These are phyloP conservation scores for Caenorhabditis angaria DNA, from an alignment of 2,888 invertebrate genomes.

Conservation along the genomic window DNA sequence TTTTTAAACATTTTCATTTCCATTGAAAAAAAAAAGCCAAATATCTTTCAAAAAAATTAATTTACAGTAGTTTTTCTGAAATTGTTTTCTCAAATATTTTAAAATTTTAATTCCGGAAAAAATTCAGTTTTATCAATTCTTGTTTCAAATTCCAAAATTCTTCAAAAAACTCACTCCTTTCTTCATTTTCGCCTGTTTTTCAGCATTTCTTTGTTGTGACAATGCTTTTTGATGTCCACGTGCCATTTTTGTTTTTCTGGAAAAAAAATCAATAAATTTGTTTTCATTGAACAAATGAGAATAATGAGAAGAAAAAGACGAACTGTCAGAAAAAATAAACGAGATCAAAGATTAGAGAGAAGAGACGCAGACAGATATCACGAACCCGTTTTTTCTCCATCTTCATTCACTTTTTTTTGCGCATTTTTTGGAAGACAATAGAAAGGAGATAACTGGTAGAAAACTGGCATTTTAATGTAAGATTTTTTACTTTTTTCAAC, in stretches of 20 bases:
- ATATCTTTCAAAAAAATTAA: too few relatives aligned
- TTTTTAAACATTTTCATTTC: neutral
- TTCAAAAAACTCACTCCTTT: constrained; percentile 27
- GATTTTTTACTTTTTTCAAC: too few relatives aligned
- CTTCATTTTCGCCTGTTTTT: constrained; percentile 37
- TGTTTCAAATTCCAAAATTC: constrained; percentile 1
- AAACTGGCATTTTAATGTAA: neutral
- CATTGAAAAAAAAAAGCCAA: too few relatives aligned
- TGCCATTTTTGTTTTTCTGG: constrained; percentile 85
- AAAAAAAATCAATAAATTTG: neutral
- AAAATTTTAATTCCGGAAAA: too few relatives aligned
- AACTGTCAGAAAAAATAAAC: neutral
- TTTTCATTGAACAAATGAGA: neutral
- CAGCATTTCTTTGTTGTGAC: constrained; percentile 78
- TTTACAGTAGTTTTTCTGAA: too few relatives aligned
- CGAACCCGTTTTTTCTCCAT: neutral
- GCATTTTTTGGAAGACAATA: neutral
- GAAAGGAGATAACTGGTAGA: neutral
- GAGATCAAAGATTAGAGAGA: too few relatives aligned
- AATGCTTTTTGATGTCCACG: constrained; percentile 98
- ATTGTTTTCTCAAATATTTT: too few relatives aligned
- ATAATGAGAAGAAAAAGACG: constrained; percentile 1
- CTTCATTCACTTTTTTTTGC: too few relatives aligned
- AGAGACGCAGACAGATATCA: neutral
- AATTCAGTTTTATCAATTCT: neutral